Evolutionary conservation across 2,113 vertebrate genomes (phyloP), one percentile per base, ranked within the genome.

Genomic region (Cranoglanis bouderius): DNA sequence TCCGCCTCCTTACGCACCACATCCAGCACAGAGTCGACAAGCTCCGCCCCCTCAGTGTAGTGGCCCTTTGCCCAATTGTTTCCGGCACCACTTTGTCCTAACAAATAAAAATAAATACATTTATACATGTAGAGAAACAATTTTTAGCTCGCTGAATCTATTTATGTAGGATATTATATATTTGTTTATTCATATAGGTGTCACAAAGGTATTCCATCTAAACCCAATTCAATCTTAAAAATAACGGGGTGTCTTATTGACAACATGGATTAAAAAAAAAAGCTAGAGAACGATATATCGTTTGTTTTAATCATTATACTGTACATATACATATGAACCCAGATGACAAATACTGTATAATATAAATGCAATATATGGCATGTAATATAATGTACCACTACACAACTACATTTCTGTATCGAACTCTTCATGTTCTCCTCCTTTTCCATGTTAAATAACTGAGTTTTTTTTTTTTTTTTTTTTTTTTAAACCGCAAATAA

Each of bases 51-150:
- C 89, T 96, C 96, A 0, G 96, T 96, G 95, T 96, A 96, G 92
- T 96, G 96, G 26, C 96, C 96, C 90, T 96, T 96, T 67, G 96
- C 96, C 96, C 96, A 96, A 93, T 96, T 96, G 93, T 96, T 96
- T 85, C 96, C 96, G 35, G 96, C 96, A 81, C 96, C 96, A 29
- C 96, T 96, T 92, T 96, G 96, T 80, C 96, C 96, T 96, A 82
- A 16, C 67, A 65, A 70, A 82, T 21, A 53, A 70, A 18, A 88
- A 82, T 32, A 61, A 51, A n/a, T 18, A 26, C n/a, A 67, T 43
- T 19, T 32, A 46, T 38, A 19, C 14, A 35, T 65, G 43, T 13
- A 57, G 77, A 35, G 1, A 24, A 72, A 40, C 32, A 59, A 19
- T 61, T 61, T 24, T 55, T 43, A 80, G 6, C 43, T 49, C 24